Evolutionary conservation across 1,140 invertebrate species (phyloP).

Genomic region (Harpegnathos saltator): DNA sequence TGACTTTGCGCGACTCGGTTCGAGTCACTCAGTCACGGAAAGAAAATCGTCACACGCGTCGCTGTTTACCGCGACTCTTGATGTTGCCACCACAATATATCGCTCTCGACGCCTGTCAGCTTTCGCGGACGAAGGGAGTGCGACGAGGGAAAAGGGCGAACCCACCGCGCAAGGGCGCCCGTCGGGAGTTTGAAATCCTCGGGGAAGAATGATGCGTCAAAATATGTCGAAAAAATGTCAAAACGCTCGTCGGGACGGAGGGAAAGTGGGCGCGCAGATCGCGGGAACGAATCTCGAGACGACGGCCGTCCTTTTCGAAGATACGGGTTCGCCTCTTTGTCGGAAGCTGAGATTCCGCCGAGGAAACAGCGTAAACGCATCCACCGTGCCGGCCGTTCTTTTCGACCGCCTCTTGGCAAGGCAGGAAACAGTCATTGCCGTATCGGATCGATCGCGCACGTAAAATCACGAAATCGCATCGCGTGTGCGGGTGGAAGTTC

Average conservation of each 20-base stretch:
- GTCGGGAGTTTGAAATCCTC: slow-evolving; percentile 58
- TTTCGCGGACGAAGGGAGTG: slow-evolving; percentile 15
- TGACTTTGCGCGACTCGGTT: no score
- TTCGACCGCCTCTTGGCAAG: not conserved
- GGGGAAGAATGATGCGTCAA: slow-evolving; percentile 75
- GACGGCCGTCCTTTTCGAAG: slow-evolving; percentile 32
- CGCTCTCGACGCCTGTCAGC: slow-evolving; percentile 39
- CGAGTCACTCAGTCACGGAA: no score
- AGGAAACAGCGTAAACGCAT: slow-evolving; percentile 23
- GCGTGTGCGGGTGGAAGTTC: no score
- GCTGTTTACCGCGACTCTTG: slow-evolving; percentile 45
- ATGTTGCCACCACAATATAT: slow-evolving; percentile 38
- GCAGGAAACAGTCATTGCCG: not conserved
- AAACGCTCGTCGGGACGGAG: slow-evolving; percentile 66
- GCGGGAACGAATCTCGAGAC: slow-evolving; percentile 37
- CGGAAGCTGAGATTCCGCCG: slow-evolving; percentile 15
- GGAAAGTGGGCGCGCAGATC: slow-evolving; percentile 29
- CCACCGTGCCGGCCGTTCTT: not conserved
- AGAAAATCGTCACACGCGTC: slow-evolving; percentile 5
- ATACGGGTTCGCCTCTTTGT: not conserved
- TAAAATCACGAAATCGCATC: no score
- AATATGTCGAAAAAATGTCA: slow-evolving; percentile 81
- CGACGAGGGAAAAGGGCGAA: slow-evolving; percentile 23
- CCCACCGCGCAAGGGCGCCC: slow-evolving; percentile 10
- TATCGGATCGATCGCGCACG: no score